phyloP scores from a whole-genome alignment of 2,113 vertebrate genomes.

The Burhinus bistriatus region DNA sequence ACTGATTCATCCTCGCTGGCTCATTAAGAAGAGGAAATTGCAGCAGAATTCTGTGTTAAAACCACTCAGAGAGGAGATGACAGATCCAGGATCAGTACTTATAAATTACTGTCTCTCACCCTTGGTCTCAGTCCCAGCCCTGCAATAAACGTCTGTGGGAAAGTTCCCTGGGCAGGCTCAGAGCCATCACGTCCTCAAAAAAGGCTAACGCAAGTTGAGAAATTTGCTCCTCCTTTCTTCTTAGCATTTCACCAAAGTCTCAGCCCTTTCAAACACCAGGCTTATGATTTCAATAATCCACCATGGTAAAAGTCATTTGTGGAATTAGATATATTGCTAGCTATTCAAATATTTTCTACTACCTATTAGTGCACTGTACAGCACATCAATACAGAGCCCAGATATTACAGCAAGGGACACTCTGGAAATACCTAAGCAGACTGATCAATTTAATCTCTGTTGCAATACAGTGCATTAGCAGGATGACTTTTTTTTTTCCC shows the following conservation, averaged over 20 bases:
- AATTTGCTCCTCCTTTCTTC: background rate
- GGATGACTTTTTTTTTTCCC: conserved; percentile 30
- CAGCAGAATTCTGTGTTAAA: conserved; percentile 52
- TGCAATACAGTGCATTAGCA: conserved; percentile 55
- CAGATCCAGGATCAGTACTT: conserved; percentile 50
- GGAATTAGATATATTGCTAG: conserved; percentile 18
- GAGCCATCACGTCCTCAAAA: background rate
- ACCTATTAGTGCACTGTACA: conserved; percentile 9
- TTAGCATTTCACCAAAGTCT: background rate
- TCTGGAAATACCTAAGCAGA: conserved; percentile 58
- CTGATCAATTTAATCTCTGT: conserved; percentile 68
- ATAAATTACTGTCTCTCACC: conserved; percentile 43
- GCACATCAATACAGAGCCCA: conserved; percentile 46
- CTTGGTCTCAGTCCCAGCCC: conserved; percentile 8
- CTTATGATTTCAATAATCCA: background rate
- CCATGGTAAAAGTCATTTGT: background rate
- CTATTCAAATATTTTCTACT: conserved; percentile 43
- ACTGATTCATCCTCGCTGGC: conserved; percentile 47
- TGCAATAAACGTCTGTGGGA: conserved; percentile 13
- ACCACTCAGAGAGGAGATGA: conserved; percentile 45
- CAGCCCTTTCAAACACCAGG: background rate
- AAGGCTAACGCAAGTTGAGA: background rate
- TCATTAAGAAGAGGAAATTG: conserved; percentile 60
- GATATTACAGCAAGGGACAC: conserved; percentile 51
- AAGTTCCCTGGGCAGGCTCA: conserved; percentile 17